Percentiles rank a stretch among this genome's conserved stretches.
Evolutionary conservation across 2,888 invertebrate species (phyloP).

Genomic region (Euclidia mi): DNA sequence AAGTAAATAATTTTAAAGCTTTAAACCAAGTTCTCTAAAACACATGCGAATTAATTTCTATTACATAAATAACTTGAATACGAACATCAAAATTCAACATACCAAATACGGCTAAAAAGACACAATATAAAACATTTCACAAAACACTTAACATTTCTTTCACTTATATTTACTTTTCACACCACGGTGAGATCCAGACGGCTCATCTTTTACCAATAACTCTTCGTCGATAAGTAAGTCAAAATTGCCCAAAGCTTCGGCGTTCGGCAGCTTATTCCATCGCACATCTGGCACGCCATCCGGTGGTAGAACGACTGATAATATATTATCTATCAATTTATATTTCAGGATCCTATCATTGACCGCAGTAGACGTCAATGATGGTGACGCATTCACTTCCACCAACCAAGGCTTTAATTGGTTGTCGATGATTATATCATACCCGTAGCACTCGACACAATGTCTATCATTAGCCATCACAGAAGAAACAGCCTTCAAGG

Average conservation of each 20-base stretch:
- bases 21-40: too few relatives aligned
- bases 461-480: slow-evolving; percentile 97
- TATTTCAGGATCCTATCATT: slow-evolving; percentile 98
- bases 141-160: background rate
- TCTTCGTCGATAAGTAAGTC: slow-evolving; percentile 94
- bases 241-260: slow-evolving; percentile 94
- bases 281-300: slow-evolving; percentile 96
- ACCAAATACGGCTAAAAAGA: background rate
- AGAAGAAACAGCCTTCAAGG: slow-evolving; percentile 96
- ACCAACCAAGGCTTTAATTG: slow-evolving; percentile 97
- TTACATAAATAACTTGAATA: too few relatives aligned
- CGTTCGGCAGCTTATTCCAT: slow-evolving; percentile 94
- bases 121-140: background rate
- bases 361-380: slow-evolving; percentile 97
- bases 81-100: too few relatives aligned
- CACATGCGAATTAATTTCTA: too few relatives aligned
- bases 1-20: too few relatives aligned
- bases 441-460: slow-evolving; percentile 98
- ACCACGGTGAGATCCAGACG: slow-evolving; percentile 11
- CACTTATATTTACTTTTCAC: slow-evolving; percentile 18
- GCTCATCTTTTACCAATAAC: slow-evolving; percentile 90
- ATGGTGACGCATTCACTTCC: slow-evolving; percentile 98
- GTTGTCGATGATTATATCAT: slow-evolving; percentile 98
- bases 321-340: slow-evolving; percentile 97
- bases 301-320: slow-evolving; percentile 96